Percentiles rank a stretch among this genome's conserved stretches.
Conservation (phyloP, 2,113 vertebrate species). For the Meriones unguiculatus region DNA sequence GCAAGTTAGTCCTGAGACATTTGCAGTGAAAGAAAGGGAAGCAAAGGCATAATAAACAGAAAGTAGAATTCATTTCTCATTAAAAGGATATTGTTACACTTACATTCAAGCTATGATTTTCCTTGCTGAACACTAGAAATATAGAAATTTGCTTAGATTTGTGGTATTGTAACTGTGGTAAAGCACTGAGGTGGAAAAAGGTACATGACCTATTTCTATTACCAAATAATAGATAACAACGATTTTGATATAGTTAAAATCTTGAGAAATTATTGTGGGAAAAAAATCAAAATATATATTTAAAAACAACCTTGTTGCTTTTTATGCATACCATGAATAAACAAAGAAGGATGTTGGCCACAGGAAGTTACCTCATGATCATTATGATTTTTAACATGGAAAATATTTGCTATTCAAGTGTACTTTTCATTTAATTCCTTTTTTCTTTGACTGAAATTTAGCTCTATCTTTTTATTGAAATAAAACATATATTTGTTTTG, state of each 20-base stretch:
- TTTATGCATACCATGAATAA: not conserved
- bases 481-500: constrained; percentile 73
- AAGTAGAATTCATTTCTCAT: not conserved
- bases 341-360: not conserved
- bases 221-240: not conserved
- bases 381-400: not conserved
- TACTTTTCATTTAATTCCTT: not conserved
- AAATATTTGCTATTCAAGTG: constrained; percentile 39
- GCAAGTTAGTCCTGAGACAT: not conserved
- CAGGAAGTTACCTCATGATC: not conserved
- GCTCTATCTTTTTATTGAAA: constrained; percentile 21
- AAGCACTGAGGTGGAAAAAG: not conserved
- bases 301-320: not conserved
- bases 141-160: not conserved
- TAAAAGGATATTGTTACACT: not conserved
- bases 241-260: not conserved
- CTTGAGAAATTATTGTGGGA: not conserved
- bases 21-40: not conserved
- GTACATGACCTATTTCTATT: not conserved
- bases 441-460: constrained; percentile 16
- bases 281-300: not conserved
- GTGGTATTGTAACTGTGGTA: not conserved
- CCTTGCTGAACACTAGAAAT: not conserved
- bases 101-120: not conserved
- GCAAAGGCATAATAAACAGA: not conserved